A percentile compares a stretch with the other conserved stretches of the same genome.
These are phyloP conservation scores for Prunella strophiata DNA, from an alignment of 2,797 vertebrate species.

Conservation along the genomic window DNA sequence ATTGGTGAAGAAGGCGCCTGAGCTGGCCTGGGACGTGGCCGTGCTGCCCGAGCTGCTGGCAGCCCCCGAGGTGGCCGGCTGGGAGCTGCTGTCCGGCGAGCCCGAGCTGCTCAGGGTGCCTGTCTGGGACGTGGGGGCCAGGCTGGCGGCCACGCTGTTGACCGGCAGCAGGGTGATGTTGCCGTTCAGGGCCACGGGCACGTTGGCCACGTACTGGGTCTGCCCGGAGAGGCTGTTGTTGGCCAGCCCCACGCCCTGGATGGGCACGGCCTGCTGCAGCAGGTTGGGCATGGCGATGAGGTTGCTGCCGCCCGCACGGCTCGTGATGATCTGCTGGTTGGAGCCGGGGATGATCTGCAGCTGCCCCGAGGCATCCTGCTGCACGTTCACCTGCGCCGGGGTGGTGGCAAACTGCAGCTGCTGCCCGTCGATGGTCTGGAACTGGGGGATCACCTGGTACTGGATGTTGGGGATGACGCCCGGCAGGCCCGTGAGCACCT, in stretches of 20 bases:
- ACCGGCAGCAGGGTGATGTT: constrained; percentile 95
- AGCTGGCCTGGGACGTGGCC: constrained; percentile 71
- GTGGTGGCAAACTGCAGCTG: constrained; percentile 88
- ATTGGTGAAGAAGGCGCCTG: constrained; percentile 77
- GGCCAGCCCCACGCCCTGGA: constrained; percentile 89
- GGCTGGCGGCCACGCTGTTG: constrained; percentile 79
- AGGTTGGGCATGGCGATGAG: constrained; percentile 84
- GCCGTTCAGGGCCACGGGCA: constrained; percentile 92
- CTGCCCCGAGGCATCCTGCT: constrained; percentile 86
- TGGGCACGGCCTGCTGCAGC: constrained; percentile 91
- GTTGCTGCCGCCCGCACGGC: constrained; percentile 78
- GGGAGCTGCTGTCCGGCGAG: constrained; percentile 81
- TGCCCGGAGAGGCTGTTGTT: constrained; percentile 90
- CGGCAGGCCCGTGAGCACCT: constrained; percentile 89
- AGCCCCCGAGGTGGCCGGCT: constrained; percentile 73
- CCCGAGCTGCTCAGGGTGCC: constrained; percentile 77
- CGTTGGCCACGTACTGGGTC: constrained; percentile 91
- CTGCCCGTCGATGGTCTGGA: constrained; percentile 95
- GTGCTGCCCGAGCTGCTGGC: constrained; percentile 72
- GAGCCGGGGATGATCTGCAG: constrained; percentile 82
- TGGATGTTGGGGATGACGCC: constrained; percentile 94
- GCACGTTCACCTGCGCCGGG: constrained; percentile 77
- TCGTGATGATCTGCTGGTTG: constrained; percentile 81
- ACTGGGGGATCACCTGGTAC: constrained; percentile 97
- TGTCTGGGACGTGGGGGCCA: constrained; percentile 86